Base-by-base conservation (phyloP, 1,140 invertebrate species). In the Plectrocnemia conspersa region DNA sequence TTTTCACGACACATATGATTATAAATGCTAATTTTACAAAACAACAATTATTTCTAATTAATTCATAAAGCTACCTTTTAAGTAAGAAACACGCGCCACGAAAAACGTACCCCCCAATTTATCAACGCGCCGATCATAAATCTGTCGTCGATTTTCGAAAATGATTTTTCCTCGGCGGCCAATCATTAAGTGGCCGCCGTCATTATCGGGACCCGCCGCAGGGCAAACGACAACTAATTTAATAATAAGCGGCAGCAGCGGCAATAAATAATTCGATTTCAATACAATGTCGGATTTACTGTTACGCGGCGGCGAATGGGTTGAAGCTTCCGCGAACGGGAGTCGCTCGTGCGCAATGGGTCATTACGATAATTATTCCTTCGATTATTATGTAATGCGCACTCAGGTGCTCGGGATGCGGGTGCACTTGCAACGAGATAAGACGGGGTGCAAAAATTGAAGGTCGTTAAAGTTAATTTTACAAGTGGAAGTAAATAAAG, bases 151-250 rank as follows among this genome's bases (percentile, higher is more conserved):
- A 46, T 46, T 46, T 46, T 25, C 18, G 5, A 3, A 46, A 46
- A 46, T 46, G 3, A 25, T 46, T 46, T 46, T 25, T 2, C 10
- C 44, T n/a, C n/a, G n/a, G n/a, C n/a, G n/a, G n/a, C 10, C 44
- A 46, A 24, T 36, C 40, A 36, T 22, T 4, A 15, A 2, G 15
- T 35, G 19, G 16, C 13, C n/a, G n/a, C n/a, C n/a, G n/a, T n/a
- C n/a, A n/a, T n/a, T n/a, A n/a, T n/a, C n/a, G n/a, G n/a, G n/a
- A n/a, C n/a, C n/a, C n/a, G n/a, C n/a, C n/a, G n/a, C n/a, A n/a
- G n/a, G n/a, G n/a, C n/a, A n/a, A n/a, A n/a, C n/a, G n/a, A n/a
- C 33, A 38, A 52, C 25, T 54, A 54, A 54, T 58, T 58, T 58
- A 54, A 58, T 58, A 54, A 58, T 29, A 54, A 38, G 18, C 32